Conservation (phyloP, 2,888 invertebrate species). For the Emmelina monodactyla region DNA sequence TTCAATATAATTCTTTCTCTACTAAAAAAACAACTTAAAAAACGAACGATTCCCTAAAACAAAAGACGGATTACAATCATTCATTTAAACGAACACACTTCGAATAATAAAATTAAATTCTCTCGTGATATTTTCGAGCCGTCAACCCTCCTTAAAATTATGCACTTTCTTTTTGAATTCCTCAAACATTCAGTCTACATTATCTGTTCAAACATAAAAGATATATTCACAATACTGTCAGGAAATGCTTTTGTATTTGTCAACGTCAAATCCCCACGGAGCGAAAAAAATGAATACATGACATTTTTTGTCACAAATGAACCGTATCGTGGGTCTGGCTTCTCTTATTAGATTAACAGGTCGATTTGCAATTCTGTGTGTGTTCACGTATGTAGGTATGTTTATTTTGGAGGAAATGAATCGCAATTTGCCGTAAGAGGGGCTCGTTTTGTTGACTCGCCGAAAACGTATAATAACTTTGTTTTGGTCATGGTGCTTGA, state of each 20-base stretch:
- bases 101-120: too few relatives aligned
- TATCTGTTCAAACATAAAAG: conserved; percentile 51
- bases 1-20: too few relatives aligned
- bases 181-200: conserved; percentile 43
- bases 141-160: too few relatives aligned
- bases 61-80: too few relatives aligned
- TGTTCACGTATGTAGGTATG: conserved; percentile 40
- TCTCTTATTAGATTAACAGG: conserved; percentile 65
- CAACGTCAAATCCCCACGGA: conserved; percentile 50
- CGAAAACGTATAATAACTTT: conserved; percentile 29
- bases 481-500: too few relatives aligned
- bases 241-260: conserved; percentile 62
- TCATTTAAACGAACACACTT: too few relatives aligned
- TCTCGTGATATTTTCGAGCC: too few relatives aligned
- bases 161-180: conserved; percentile 17
- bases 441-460: conserved; percentile 50
- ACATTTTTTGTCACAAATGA: conserved; percentile 62
- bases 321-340: conserved; percentile 42
- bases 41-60: too few relatives aligned
- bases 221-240: conserved; percentile 35
- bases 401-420: conserved; percentile 66
- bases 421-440: conserved; percentile 41
- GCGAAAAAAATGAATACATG: conserved; percentile 36
- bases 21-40: too few relatives aligned
- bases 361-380: conserved; percentile 63